Base-by-base conservation (phyloP, 2,888 invertebrate genomes). In the Papilio elwesi region DNA sequence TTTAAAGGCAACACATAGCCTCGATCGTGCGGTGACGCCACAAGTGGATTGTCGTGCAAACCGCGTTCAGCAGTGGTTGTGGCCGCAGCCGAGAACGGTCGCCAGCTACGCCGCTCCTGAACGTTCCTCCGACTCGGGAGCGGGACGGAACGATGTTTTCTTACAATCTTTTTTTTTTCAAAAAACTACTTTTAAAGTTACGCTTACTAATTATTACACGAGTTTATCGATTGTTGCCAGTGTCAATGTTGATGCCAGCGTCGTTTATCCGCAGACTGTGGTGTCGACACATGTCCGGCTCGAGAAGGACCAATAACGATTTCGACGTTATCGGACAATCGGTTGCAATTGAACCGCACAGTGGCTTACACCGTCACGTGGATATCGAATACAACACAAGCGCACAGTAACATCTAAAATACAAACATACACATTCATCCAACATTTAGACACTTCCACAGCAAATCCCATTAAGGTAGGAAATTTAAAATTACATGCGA, bases 151-250 rank as follows among this genome's bases (percentile, higher is more conserved):
- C 71, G 62, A 51, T 47, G 26, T n/a, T 15, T 68, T 52, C 16
- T 26, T 15, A 62, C 49, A 51, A 59, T 38, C 43, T 38, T n/a
- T 48, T 43, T 49, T 36, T n/a, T n/a, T n/a, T n/a, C n/a, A n/a
- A 43, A 38, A 38, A 59, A 43, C 57, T 62, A 68, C 8, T 55
- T 67, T 59, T 49, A 38, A 68, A 86, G 83, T 90, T 89, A 90
- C 84, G 86, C 89, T 92, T 92, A 92, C 89, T 90, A 91, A 86
- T 87, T 89, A 90, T 85, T 77, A 81, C 82, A 47, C 80, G 76
- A 52, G 68, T 64, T 75, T 74, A 75, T 75, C 74, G 71, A 76
- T 77, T 71, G 73, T 68, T 38, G 53, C 11, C 47, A 16, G 80
- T 80, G 83, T 75, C 79, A 81, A 78, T 80, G 78, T 80, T 68